Percentiles rank a stretch among this genome's conserved stretches.
Conservation (phyloP, 2,113 vertebrate genomes). For the Gobius niger region DNA sequence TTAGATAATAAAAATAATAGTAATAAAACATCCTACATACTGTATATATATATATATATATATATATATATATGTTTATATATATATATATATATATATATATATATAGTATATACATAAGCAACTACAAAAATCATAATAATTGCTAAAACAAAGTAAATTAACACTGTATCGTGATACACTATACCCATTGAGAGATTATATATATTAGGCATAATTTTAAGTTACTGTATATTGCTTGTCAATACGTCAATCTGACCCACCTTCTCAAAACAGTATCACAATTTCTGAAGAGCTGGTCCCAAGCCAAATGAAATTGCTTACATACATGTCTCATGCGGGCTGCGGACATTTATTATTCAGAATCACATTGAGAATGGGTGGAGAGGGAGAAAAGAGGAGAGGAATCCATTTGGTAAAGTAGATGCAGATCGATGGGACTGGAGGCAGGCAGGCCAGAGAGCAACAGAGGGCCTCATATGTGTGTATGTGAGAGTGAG, state of each 20-base stretch:
- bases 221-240: no score
- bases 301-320: constrained; percentile 77
- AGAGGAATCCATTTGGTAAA: constrained; percentile 80
- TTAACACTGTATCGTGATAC: no score
- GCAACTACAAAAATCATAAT: no score
- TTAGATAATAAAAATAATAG: no score
- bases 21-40: no score
- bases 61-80: no score
- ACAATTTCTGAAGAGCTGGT: constrained; percentile 55
- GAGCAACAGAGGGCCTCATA: constrained; percentile 46
- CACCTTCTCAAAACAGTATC: constrained; percentile 24
- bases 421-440: constrained; percentile 80
- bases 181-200: no score
- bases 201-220: no score
- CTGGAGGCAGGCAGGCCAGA: constrained; percentile 72
- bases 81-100: no score
- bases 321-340: constrained; percentile 58
- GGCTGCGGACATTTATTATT: constrained; percentile 75
- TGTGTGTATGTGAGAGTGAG: constrained; percentile 34
- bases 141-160: no score
- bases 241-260: background rate
- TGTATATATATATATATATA: no score
- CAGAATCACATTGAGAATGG: constrained; percentile 59
- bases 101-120: no score
- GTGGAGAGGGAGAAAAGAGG: constrained; percentile 60